These are phyloP conservation scores for Marcusenius ussheri DNA, from an alignment of 2,113 vertebrate genomes.

Conservation along the genomic window DNA sequence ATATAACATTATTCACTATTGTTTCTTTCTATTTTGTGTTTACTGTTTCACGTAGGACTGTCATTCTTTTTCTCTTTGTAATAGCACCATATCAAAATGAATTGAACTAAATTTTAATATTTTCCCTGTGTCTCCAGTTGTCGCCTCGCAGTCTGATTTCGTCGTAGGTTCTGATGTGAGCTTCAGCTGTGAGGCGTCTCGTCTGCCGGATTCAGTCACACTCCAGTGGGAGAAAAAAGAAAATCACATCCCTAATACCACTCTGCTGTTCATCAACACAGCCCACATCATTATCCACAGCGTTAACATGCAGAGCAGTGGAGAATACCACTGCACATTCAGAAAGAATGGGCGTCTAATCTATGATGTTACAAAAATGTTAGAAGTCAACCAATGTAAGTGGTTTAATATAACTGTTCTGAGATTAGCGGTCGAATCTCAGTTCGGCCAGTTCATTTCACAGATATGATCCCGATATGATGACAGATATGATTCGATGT, in stretches of 20 bases:
- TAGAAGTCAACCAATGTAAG: not conserved
- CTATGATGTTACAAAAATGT: not conserved
- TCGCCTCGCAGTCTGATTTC: not conserved
- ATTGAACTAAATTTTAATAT: not conserved
- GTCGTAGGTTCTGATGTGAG: constrained; percentile 23
- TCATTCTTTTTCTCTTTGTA: not conserved
- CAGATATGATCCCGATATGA: not conserved
- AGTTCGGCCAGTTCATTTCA: not conserved
- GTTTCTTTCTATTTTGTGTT: not conserved
- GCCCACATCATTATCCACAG: constrained; percentile 27
- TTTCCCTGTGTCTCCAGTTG: not conserved
- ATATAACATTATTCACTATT: not conserved
- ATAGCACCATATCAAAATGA: not conserved
- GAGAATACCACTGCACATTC: not conserved
- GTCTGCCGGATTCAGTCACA: constrained; percentile 13
- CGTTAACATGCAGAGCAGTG: not conserved
- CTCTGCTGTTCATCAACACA: constrained; percentile 26
- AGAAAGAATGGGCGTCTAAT: not conserved
- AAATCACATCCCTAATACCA: constrained; percentile 17
- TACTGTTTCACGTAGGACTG: not conserved
- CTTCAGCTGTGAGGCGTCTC: constrained; percentile 17
- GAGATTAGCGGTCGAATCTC: not conserved
- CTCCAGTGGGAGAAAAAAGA: constrained; percentile 26
- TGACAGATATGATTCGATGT: no score
- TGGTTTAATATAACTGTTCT: not conserved